Evolutionary conservation across 2,113 vertebrate species (phyloP).

Genomic region (Psephotus haematonotus): DNA sequence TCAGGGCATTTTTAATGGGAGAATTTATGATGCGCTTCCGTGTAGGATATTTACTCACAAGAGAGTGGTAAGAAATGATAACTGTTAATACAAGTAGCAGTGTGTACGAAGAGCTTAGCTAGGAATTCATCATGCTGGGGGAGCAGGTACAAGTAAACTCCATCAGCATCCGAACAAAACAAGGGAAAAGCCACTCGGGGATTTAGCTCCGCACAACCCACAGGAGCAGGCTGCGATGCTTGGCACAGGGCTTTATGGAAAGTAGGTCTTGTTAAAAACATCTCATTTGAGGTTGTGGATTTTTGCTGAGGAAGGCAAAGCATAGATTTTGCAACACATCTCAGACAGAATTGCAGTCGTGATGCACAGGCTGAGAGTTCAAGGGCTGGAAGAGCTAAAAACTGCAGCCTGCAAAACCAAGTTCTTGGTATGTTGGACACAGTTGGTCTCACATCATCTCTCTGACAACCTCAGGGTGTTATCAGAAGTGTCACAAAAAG

Average conservation of each 20-base stretch:
- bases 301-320: neutral
- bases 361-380: neutral
- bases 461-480: neutral
- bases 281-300: neutral
- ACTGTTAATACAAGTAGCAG: neutral
- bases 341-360: neutral
- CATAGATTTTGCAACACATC: neutral
- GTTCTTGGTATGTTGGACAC: neutral
- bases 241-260: neutral
- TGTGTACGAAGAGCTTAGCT: rapidly evolving
- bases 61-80: neutral
- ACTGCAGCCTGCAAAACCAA: neutral
- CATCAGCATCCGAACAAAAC: neutral
- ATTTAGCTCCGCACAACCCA: neutral
- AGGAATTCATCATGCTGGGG: rapidly evolving
- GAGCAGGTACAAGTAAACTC: neutral
- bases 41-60: neutral
- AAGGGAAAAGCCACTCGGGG: neutral
- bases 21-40: neutral
- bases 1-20: rapidly evolving
- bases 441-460: neutral
- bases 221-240: neutral
- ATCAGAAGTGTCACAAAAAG: neutral
- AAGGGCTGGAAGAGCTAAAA: neutral
- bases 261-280: neutral